Evolutionary conservation across 2,888 invertebrate genomes (phyloP), one percentile per base, ranked within the genome.

Genomic region (Gnatocerus cornutus): DNA sequence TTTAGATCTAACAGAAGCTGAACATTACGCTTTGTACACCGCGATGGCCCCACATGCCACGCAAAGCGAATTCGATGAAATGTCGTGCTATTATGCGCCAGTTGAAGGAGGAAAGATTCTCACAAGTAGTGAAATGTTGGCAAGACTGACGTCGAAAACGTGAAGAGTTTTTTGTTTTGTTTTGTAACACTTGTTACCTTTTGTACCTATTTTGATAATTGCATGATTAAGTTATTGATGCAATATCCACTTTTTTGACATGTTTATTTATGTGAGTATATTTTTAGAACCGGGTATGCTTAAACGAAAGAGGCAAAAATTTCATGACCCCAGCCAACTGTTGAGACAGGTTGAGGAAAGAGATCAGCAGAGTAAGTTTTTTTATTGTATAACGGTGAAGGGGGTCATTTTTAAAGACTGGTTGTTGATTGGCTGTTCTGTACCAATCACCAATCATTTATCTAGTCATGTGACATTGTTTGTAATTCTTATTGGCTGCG

Each of bases 1-100:
- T 66, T 83, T 92, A 45, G 94, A 94, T 76, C 84, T 95, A 29
- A 95, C 95, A 0, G 95, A 95, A 76, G 95, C 94, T 0, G 96
- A 96, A 79, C 93, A 95, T 81, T 95, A 94, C 83, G 95, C 95
- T 30, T 84, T 96, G 68, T 96, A 96, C 77, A 95, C 94, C 78
- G 91, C 93, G 61, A 90, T 95, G 81, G 94, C 95, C 8, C 95
- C 95, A 0, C 92, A 91, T 81, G 95, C 95, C 13, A 95, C 95
- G 0, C 91, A 88, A 21, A 95, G 95, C 7, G 95, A 96, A 83
- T 95, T 95, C 80, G 96, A 96, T 75, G 96, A 96, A 78, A 91
- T 91, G 80, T 94, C 94, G 46, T 93, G 93, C 83, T 95, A 94
- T 81, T 95, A 95, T 81, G 92, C 94, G 33, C 92, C 94, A 7